Evolutionary conservation across 2,888 invertebrate genomes (phyloP).

Genomic region (Gari tellinella): DNA sequence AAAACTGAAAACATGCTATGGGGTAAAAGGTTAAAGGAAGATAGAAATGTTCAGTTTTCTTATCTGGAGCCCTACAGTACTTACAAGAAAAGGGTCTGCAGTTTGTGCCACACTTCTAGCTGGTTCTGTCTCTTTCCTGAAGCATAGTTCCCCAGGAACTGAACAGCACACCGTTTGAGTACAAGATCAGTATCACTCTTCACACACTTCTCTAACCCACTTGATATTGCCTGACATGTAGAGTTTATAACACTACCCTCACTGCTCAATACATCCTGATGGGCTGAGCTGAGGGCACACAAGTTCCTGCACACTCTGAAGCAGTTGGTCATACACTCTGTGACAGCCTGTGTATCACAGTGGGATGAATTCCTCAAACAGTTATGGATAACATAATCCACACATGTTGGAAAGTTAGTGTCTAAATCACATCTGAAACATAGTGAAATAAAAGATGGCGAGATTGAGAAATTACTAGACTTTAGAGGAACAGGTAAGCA

Average conservation of each 20-base stretch:
- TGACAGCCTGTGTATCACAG: not conserved
- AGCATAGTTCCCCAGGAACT: conserved; percentile 71
- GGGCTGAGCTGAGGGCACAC: conserved; percentile 59
- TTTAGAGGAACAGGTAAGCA: too few relatives aligned
- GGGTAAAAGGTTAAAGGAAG: too few relatives aligned
- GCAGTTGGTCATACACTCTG: conserved; percentile 54
- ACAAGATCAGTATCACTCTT: conserved; percentile 35
- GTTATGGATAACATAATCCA: too few relatives aligned
- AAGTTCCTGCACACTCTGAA: conserved; percentile 65
- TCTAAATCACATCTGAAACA: too few relatives aligned
- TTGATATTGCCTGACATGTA: conserved; percentile 14
- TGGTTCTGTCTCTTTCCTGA: conserved; percentile 64
- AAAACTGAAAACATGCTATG: too few relatives aligned
- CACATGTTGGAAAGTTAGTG: too few relatives aligned
- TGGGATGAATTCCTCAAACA: too few relatives aligned
- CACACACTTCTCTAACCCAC: not conserved
- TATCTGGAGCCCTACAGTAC: too few relatives aligned
- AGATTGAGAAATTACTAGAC: too few relatives aligned
- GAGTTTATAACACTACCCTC: conserved; percentile 21
- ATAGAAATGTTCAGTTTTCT: too few relatives aligned
- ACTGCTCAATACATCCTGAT: conserved; percentile 44
- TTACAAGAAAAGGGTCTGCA: conserved; percentile 57
- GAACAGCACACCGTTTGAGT: conserved; percentile 66
- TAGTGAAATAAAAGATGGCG: too few relatives aligned
- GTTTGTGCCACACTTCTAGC: conserved; percentile 53